A percentile compares a stretch with the other conserved stretches of the same genome.
Conservation (phyloP, 2,888 invertebrate genomes). For the Yponomeuta cagnagella region DNA sequence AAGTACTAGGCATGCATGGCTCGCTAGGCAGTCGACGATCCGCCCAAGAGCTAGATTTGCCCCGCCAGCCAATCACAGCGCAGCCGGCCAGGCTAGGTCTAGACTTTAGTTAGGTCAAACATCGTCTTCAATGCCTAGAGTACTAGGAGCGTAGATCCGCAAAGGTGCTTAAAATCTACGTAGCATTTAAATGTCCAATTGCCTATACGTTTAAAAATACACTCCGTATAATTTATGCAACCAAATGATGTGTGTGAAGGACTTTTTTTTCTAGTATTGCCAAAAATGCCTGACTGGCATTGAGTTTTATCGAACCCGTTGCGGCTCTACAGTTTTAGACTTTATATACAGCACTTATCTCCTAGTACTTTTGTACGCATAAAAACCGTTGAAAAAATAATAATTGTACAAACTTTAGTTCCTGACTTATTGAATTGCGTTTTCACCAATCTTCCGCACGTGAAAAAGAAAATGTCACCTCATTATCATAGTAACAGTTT, state of each 20-base stretch:
- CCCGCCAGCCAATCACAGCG: slow-evolving; percentile 9
- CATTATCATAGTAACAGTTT: neutral
- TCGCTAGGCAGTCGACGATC: slow-evolving; percentile 3
- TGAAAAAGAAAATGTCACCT: neutral
- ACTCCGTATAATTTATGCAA: neutral
- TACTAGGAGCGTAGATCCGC: slow-evolving; percentile 11
- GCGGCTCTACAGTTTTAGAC: neutral
- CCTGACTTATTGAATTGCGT: neutral
- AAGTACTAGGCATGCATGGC: slow-evolving; percentile 3
- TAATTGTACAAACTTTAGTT: neutral
- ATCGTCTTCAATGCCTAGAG: slow-evolving; percentile 10
- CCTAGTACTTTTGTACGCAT: neutral
- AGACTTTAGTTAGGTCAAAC: slow-evolving; percentile 14
- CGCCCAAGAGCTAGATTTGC: slow-evolving; percentile 7
- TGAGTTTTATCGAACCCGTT: neutral
- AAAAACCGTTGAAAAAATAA: neutral
- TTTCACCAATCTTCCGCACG: neutral
- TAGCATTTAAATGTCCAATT: slow-evolving; percentile 9
- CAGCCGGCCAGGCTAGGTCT: slow-evolving; percentile 8
- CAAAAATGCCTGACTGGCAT: neutral
- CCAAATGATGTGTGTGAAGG: neutral
- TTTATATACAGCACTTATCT: neutral
- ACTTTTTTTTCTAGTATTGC: neutral
- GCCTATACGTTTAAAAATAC: neutral
- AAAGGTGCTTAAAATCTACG: slow-evolving; percentile 10